Base-by-base conservation (phyloP, 2,797 vertebrate genomes). In the Astyanax mexicanus region DNA sequence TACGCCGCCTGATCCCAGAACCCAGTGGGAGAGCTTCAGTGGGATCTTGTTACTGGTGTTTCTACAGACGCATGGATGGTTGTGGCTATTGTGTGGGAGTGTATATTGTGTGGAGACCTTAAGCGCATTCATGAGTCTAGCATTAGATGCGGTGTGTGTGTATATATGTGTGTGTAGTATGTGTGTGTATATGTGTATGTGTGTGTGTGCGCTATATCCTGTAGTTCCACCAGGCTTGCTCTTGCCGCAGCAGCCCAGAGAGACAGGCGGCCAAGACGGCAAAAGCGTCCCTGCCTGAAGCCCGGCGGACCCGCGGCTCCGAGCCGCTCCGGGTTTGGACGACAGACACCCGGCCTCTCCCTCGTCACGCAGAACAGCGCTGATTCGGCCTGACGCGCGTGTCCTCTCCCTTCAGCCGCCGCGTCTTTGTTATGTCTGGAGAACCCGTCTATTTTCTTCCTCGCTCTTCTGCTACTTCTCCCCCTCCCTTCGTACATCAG, bases 261-360 rank as follows among this genome's bases (percentile, higher is more conserved):
- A 65, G 32, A 57, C 55, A 69, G 11, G 47, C 67, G 13, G 38
- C 13, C 32, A 1, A 51, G 7, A 15, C 61, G 55, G 5, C 25
- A 12, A 37, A 35, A 42, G 55, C 11, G 27, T 69, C 54, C 38
- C 44, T 23, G n/a, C 15, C 12, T 27, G 52, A 19, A 55, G 51
- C 73, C 74, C 68, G 44, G 40, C 42, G 52, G 62, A 54, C 78
- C 64, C 3, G 4, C 49, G 66, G 72, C 66, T 57, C 67, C 7
- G 10, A 2, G 11, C 9, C 8, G 44, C 57, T 71, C 75, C 6
- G 83, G 74, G 86, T 76, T 72, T 76, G 77, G 45, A 69, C 84
- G 90, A 92, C 92, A 91, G 90, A 92, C 92, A 91, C 86, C 84
- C 79, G 91, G 88, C 83, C 88, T 92, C 85, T 88, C 89, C 92